Conservation (phyloP, 1,140 invertebrate genomes). For the Vollenhovia emeryi region DNA sequence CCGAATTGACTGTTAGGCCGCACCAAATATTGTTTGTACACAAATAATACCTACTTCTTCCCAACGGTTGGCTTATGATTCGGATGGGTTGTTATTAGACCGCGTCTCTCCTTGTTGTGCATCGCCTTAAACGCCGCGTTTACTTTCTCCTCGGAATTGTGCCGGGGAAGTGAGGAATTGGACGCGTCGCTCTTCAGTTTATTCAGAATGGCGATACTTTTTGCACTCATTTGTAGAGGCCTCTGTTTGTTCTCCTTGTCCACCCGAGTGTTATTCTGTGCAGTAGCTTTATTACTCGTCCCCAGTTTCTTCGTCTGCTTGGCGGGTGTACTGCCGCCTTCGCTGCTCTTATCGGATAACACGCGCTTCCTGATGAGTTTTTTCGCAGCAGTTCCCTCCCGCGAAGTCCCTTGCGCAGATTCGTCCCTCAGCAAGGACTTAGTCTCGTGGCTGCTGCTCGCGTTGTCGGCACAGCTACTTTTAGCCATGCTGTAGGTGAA, state of each 20-base stretch:
- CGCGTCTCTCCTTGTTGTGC: conserved; percentile 77
- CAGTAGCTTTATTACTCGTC: conserved; percentile 57
- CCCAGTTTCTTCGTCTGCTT: conserved; percentile 76
- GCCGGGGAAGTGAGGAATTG: conserved; percentile 47
- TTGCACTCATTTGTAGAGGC: conserved; percentile 77
- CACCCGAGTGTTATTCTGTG: conserved; percentile 19
- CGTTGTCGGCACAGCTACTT: neutral
- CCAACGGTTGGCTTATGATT: conserved; percentile 75
- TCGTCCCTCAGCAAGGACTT: neutral
- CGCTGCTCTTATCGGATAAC: conserved; percentile 78
- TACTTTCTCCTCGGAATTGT: neutral
- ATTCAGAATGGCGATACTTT: conserved; percentile 81
- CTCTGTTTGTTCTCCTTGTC: conserved; percentile 80
- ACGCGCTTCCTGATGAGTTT: conserved; percentile 78
- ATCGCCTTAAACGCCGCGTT: conserved; percentile 70
- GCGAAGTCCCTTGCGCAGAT: neutral
- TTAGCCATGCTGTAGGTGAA: conserved; percentile 64
- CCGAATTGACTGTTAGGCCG: too few relatives aligned
- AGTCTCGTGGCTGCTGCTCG: neutral
- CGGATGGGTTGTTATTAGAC: conserved; percentile 74
- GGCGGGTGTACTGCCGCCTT: conserved; percentile 63
- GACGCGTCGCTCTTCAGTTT: conserved; percentile 77
- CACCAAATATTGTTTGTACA: conserved; percentile 27
- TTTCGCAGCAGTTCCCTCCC: neutral
- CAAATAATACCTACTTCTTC: conserved; percentile 59